phyloP scores from a whole-genome alignment of 2,888 invertebrate genomes.

The Cerceris rybyensis region DNA sequence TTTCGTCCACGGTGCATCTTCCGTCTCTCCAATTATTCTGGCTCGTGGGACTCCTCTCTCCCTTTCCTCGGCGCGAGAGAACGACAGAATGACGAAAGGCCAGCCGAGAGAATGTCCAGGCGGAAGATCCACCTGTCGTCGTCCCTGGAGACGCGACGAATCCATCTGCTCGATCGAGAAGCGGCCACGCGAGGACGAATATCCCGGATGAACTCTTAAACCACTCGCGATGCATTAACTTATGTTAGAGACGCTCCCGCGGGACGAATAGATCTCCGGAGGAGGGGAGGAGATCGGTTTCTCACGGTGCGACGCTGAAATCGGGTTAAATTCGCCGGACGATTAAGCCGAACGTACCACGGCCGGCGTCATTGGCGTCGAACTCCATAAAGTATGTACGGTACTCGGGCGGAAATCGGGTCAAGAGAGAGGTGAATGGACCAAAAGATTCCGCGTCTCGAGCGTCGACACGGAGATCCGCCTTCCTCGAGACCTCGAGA shows the following conservation, averaged over 20 bases:
- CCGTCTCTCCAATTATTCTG: conserved; percentile 29
- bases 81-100: conserved; percentile 77
- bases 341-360: conserved; percentile 16
- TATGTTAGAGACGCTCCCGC: too few species aligned
- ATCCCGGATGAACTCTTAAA: too few species aligned
- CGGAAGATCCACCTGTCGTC: too few species aligned
- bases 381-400: conserved; percentile 49
- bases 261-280: background rate
- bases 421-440: conserved; percentile 75
- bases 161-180: background rate
- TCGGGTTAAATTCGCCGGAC: conserved; percentile 19
- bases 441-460: conserved; percentile 68
- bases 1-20: background rate
- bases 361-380: conserved; percentile 33
- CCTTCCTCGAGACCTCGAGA: conserved; percentile 31
- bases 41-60: too few species aligned
- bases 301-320: conserved; percentile 1
- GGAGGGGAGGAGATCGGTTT: background rate
- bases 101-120: conserved; percentile 68
- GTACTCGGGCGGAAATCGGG: conserved; percentile 67
- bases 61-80: too few species aligned
- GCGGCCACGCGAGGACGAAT: too few species aligned
- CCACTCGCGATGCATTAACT: too few species aligned
- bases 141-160: too few species aligned
- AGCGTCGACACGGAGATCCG: conserved; percentile 55